Conservation (phyloP, 2,113 vertebrate species). For the Hirundichthys speculiger region DNA sequence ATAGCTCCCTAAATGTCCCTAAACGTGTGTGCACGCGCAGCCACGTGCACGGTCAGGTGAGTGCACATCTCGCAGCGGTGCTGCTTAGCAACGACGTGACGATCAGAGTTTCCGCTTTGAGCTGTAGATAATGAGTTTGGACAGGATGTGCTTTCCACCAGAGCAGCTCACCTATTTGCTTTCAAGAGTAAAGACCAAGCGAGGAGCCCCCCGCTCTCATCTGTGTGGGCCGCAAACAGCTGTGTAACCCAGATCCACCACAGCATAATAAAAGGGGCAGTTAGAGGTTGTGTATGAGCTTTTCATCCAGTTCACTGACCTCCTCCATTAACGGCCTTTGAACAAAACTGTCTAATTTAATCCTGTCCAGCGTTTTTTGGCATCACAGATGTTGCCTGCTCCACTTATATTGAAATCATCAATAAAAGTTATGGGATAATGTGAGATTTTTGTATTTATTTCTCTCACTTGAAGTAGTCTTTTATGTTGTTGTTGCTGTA, state of each 20-base stretch:
- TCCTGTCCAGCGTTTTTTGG: constrained; percentile 15
- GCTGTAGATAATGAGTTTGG: constrained; percentile 69
- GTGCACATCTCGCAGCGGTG: constrained; percentile 56
- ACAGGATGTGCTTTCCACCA: constrained; percentile 54
- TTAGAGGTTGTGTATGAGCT: constrained; percentile 29
- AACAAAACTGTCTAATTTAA: constrained; percentile 35
- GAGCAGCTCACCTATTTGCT: constrained; percentile 52
- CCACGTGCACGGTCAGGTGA: constrained; percentile 50
- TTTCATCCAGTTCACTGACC: constrained; percentile 42
- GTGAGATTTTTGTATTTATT: too few species aligned
- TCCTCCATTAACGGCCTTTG: constrained; percentile 50
- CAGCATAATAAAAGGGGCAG: constrained; percentile 25
- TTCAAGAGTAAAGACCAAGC: constrained; percentile 26
- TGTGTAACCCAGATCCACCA: constrained; percentile 45
- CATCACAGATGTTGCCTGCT: background rate
- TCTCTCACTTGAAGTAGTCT: too few species aligned
- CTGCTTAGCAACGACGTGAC: constrained; percentile 78
- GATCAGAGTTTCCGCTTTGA: constrained; percentile 51
- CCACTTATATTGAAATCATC: too few species aligned
- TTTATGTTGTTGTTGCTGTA: too few species aligned
- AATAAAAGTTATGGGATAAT: too few species aligned
- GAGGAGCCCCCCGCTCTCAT: constrained; percentile 20
- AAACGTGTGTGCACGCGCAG: constrained; percentile 34
- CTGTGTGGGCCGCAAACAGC: constrained; percentile 28
- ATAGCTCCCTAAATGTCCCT: constrained; percentile 29